Base-by-base conservation (phyloP, 2,888 invertebrate genomes). In the Erebia aethiops region DNA sequence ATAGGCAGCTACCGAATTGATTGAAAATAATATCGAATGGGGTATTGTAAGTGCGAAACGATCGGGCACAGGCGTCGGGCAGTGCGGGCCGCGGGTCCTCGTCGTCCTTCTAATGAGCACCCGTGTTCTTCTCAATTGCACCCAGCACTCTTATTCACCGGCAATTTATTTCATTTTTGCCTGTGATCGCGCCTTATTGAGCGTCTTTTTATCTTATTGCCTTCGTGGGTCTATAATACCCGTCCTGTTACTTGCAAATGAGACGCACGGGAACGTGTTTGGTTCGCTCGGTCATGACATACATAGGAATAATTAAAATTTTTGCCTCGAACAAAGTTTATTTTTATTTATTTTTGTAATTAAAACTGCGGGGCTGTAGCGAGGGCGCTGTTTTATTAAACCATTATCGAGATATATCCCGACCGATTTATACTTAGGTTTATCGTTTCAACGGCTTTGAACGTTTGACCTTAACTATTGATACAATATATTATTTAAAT, bases 111-210 rank as follows among this genome's bases (percentile, higher is more conserved):
- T 93, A 93, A 93, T 93, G 93, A 93, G 93, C 92, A 86, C 86
- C 83, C 92, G 87, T 93, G 93, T 93, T 92, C 90, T 87, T 87
- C 85, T 91, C 92, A 91, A 92, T 92, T 93, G 92, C 92, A 89
- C 91, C 90, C 89, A 88, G 88, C 85, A 90, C 89, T 90, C 89
- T 91, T 91, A 91, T 91, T 91, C 92, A 87, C 88, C 84, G 89
- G 91, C 92, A 92, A 92, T 93, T 93, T 93, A 93, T 93, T 92
- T 92, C 89, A 93, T 93, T 93, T 93, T 93, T 92, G 92, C 91
- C 84, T 92, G 88, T 91, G 92, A 91, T 90, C 91, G 91, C 92
- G 91, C 92, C 92, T 92, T 93, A 93, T 92, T 91, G 91, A 91
- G 92, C 82, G 87, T 83, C 87, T 92, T 92, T 92, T 93, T 91